Evolutionary conservation across 2,113 vertebrate genomes (phyloP).

Genomic region (Telmatochromis brichardi): DNA sequence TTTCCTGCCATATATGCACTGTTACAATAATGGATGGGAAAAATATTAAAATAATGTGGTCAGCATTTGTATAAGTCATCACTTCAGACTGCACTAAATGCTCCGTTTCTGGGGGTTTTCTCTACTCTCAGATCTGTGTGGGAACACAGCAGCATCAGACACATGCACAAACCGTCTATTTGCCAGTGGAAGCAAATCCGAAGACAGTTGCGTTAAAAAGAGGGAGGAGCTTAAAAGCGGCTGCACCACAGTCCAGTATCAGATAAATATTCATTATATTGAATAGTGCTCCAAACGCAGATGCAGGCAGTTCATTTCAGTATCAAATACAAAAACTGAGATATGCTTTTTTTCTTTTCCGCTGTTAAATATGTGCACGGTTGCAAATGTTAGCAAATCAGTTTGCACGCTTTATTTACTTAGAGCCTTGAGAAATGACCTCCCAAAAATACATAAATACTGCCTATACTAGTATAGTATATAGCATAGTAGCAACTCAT

Average conservation of each 20-base stretch:
- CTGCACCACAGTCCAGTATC: not conserved
- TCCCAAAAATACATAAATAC: not conserved
- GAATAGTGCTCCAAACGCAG: not conserved
- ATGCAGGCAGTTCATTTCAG: not conserved
- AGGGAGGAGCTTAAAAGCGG: not conserved
- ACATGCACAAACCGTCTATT: not conserved
- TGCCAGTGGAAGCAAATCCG: not conserved
- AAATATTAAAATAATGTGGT: not conserved
- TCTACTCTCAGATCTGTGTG: not conserved
- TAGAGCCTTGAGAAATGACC: not conserved
- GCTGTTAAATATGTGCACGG: not conserved
- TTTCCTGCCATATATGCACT: not conserved
- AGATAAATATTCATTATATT: not conserved
- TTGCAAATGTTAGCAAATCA: not conserved
- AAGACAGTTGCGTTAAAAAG: not conserved
- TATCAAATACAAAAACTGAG: not conserved
- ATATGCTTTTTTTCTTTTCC: not conserved
- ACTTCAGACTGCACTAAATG: not conserved
- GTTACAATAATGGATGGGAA: not conserved
- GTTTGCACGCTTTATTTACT: not conserved
- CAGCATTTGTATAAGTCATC: not conserved
- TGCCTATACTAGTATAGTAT: not conserved
- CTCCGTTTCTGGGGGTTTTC: accelerated
- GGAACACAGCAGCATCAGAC: not conserved
- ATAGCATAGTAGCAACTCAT: not conserved